Evolutionary conservation across 2,797 vertebrate species (phyloP).

Genomic region (Chelon auratus): DNA sequence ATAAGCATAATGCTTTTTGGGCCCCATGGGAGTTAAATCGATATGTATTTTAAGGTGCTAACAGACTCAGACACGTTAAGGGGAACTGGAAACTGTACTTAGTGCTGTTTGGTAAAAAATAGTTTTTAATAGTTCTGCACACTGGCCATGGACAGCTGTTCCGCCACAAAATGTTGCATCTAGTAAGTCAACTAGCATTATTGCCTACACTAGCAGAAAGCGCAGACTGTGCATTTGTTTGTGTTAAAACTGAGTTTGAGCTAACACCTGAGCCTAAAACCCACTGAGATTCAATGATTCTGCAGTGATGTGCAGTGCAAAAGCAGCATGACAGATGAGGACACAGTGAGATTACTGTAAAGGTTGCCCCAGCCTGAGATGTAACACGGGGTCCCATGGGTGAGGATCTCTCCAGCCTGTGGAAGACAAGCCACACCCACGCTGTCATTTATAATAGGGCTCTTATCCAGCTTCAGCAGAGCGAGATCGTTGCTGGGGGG

Average conservation of each 20-base stretch:
- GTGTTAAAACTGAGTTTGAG: not conserved
- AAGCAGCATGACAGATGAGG: slow-evolving; percentile 16
- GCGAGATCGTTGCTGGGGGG: slow-evolving; percentile 85
- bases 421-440: slow-evolving; percentile 82
- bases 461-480: slow-evolving; percentile 85
- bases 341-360: slow-evolving; percentile 74
- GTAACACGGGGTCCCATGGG: slow-evolving; percentile 78
- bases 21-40: too few species aligned
- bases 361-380: slow-evolving; percentile 88
- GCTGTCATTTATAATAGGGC: slow-evolving; percentile 73
- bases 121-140: not conserved
- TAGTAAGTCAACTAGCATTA: not conserved
- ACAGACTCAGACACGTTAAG: too few species aligned
- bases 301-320: not conserved
- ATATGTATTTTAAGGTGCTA: too few species aligned
- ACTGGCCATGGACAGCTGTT: not conserved
- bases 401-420: slow-evolving; percentile 67
- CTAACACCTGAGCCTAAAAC: not conserved
- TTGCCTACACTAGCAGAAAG: not conserved
- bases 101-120: too few species aligned
- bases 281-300: not conserved
- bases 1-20: too few species aligned
- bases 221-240: not conserved
- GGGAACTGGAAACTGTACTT: too few species aligned
- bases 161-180: too few species aligned